Base-by-base conservation (phyloP, 1,140 invertebrate genomes). In the Streblospio benedicti region DNA sequence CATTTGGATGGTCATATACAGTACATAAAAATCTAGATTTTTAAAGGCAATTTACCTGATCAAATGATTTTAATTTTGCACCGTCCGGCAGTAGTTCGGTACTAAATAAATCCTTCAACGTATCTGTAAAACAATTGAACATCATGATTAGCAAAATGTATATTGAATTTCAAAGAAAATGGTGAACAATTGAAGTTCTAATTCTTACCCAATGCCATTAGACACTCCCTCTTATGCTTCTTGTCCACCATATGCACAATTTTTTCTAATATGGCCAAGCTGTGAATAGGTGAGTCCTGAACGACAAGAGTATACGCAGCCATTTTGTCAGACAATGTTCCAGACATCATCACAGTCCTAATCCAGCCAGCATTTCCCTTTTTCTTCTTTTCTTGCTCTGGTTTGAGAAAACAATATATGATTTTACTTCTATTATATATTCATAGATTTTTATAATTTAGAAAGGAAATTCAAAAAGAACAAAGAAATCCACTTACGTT, bases 211-310 rank as follows among this genome's bases (percentile, higher is more conserved):
- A 87, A 82, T 43, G 86, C 81, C 64, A 80, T 80, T 33, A 84
- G 79, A 57, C 85, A 87, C 66, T 88, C 85, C 69, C 89, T 86
- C 67, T 87, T 88, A 67, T 88, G 90, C 50, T 89, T 87, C 32
- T 87, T 84, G 79, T 87, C 87, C 0, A 92, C 85, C 83, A 89
- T 86, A 50, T 80, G 82, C 16, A 95, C 80, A 1, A 96, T 73
- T 67, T 81, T 83, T 50, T 83, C 83, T 5, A 96, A 68, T 51
- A 84, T 83, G 20, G 78, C 69, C 4, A 95, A 71, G 75, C 88
- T 90, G 72, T 89, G 86, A 28, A 93, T 79, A 1, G 91, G 88
- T 67, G 87, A 87, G 67, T 93, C 86, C 81, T 94, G 87, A 57
- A 94, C 85, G 18, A 87, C 73, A 6, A 95, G 76, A 27, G 87